A percentile compares a stretch with the other conserved stretches of the same genome.
Evolutionary conservation across 2,888 invertebrate genomes (phyloP).

Genomic region (Furcula furcula): DNA sequence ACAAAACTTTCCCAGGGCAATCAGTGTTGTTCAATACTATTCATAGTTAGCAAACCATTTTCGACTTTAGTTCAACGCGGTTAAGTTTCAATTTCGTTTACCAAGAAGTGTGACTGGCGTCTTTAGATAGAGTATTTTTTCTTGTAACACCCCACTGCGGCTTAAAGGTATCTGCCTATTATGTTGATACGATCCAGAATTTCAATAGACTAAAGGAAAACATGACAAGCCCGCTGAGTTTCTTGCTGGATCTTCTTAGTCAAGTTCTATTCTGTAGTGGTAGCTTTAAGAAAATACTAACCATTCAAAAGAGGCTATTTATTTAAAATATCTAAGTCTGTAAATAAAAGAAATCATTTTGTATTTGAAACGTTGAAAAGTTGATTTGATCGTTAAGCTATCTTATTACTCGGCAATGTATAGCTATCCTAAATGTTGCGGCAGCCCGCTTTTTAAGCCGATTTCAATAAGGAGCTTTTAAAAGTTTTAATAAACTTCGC

Average conservation of each 20-base stretch:
- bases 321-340: too few species aligned
- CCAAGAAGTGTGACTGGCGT: neutral
- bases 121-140: neutral
- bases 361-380: too few species aligned
- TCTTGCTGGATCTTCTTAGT: too few species aligned
- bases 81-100: slow-evolving; percentile 5
- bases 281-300: too few species aligned
- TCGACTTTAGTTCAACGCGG: fast-evolving
- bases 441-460: slow-evolving; percentile 29
- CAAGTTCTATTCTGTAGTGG: too few species aligned
- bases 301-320: too few species aligned
- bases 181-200: too few species aligned
- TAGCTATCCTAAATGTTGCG: neutral
- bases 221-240: too few species aligned
- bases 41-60: slow-evolving; percentile 2
- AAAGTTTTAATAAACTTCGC: slow-evolving; percentile 41
- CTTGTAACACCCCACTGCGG: neutral
- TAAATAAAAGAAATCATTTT: too few species aligned
- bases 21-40: slow-evolving; percentile 14
- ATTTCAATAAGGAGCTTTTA: slow-evolving; percentile 40
- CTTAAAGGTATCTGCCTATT: too few species aligned
- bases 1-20: slow-evolving; percentile 13
- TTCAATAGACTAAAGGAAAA: too few species aligned
- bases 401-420: neutral
- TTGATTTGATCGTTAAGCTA: too few species aligned